Conservation (phyloP, 2,888 invertebrate species). For the Eupeodes luniger region DNA sequence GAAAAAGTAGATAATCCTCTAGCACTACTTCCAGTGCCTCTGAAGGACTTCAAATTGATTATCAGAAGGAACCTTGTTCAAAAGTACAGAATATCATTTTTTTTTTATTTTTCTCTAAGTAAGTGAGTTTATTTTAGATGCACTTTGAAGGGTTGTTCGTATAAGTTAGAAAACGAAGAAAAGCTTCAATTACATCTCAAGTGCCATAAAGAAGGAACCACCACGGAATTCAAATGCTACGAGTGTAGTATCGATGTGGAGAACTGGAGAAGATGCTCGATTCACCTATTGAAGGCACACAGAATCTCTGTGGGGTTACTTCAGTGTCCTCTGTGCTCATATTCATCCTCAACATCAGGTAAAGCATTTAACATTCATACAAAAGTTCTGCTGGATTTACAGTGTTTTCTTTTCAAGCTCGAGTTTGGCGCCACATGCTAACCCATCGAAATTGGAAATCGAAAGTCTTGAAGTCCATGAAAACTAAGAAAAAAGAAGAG, state of each 20-base stretch:
- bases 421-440: slow-evolving; percentile 87
- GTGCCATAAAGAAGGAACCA: slow-evolving; percentile 84
- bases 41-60: slow-evolving; percentile 82
- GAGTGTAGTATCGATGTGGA: slow-evolving; percentile 85
- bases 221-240: slow-evolving; percentile 85
- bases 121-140: slow-evolving; percentile 83
- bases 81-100: slow-evolving; percentile 69
- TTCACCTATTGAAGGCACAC: slow-evolving; percentile 89
- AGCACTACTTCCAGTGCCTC: slow-evolving; percentile 80
- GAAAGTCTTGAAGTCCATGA: slow-evolving; percentile 80
- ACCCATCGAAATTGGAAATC: slow-evolving; percentile 85
- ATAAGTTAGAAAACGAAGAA: slow-evolving; percentile 85
- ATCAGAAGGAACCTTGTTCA: slow-evolving; percentile 78
- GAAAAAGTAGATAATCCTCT: slow-evolving; percentile 48
- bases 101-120: neutral
- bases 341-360: slow-evolving; percentile 85
- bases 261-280: slow-evolving; percentile 88
- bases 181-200: slow-evolving; percentile 85
- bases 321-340: slow-evolving; percentile 86
- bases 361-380: slow-evolving; percentile 39
- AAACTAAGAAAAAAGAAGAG: slow-evolving; percentile 68
- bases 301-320: slow-evolving; percentile 86
- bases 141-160: slow-evolving; percentile 85
- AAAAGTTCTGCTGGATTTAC: slow-evolving; percentile 10
- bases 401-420: slow-evolving; percentile 81